Evolutionary conservation across 2,797 vertebrate species (phyloP), one percentile per base, ranked within the genome.

Genomic region (Dipus sagitta): DNA sequence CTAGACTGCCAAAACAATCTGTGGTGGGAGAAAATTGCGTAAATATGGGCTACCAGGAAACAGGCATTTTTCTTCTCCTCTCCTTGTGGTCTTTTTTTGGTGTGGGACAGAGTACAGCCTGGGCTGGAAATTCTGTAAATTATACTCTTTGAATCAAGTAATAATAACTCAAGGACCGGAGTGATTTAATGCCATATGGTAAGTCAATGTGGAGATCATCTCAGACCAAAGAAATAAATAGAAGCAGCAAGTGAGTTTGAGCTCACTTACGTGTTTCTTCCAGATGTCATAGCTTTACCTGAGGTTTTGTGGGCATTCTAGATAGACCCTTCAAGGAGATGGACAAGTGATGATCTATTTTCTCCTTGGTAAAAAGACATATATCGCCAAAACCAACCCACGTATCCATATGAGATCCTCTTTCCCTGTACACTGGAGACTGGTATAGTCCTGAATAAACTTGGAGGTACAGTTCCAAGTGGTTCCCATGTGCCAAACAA

Each of bases 1-100:
- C 94, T 97, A 97, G 96, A 95, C 75, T 96, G 93, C 79, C 90
- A 93, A 97, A 97, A 97, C 93, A 96, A 96, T 97, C 97, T 97
- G 77, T 77, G 97, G 87, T 89, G 94, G 92, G 94, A 96, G 96
- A 96, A 98, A 97, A 96, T 96, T 96, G 97, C 96, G 83, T 91
- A 97, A 96, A 95, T 95, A 80, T 86, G 82, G 60, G 86, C 95
- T 96, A 86, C 96, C 77, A 83, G 94, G 52, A 97, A 97, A 78
- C 96, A 96, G 96, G 97, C 90, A 77, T 86, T 95, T 92, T 93
- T 83, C 93, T 90, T 95, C n/a, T 97, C 12, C 47, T 74, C 96
- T 96, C 78, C 68, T 96, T 96, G 80, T 95, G 92, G 38, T 95
- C 71, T 93, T 97, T 96, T 88, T 83, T 90, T 75, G 92, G 87